Evolutionary conservation across 2,888 invertebrate genomes (phyloP).

Genomic region (Ariolimax columbianus): DNA sequence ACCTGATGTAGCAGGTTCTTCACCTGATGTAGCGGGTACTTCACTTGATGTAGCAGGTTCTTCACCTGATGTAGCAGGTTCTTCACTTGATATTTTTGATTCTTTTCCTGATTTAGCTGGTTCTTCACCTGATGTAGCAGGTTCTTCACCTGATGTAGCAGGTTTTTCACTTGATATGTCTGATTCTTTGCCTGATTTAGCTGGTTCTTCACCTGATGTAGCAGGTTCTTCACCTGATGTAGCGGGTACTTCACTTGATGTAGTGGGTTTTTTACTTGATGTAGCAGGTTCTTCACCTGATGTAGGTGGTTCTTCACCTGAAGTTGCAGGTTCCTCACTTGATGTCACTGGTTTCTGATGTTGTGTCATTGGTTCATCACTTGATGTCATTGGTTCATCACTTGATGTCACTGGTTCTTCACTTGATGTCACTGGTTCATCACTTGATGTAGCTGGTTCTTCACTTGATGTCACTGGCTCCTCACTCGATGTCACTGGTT

Average conservation of each 20-base stretch:
- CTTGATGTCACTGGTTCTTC: background rate
- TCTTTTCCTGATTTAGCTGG: background rate
- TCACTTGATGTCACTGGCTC: background rate
- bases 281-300: background rate
- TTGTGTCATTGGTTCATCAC: background rate
- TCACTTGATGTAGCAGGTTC: background rate
- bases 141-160: conserved; percentile 3
- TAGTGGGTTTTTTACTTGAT: background rate
- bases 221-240: conserved; percentile 3
- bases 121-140: background rate
- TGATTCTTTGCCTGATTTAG: background rate
- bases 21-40: background rate
- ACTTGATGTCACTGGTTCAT: background rate
- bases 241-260: background rate
- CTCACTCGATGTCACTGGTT: background rate
- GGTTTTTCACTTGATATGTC: background rate
- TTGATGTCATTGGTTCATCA: background rate
- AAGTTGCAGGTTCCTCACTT: background rate
- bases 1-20: background rate
- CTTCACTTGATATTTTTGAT: background rate
- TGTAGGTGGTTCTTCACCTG: background rate
- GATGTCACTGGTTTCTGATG: background rate
- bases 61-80: background rate
- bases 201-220: background rate
- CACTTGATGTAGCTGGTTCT: background rate